Base-by-base conservation (phyloP, 2,797 vertebrate species). In the Stomatorhinus walkeri region DNA sequence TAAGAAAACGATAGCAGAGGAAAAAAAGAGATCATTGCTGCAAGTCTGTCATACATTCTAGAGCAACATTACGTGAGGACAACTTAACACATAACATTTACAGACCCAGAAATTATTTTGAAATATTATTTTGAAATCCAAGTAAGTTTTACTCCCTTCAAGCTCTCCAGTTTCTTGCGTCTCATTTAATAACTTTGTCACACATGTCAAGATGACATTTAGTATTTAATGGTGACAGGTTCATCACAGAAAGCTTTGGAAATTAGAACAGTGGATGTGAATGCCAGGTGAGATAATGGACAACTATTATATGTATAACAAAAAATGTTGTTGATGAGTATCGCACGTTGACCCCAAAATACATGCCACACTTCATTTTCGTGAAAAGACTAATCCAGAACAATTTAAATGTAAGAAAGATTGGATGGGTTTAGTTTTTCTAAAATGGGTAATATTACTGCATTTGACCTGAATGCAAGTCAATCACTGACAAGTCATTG, bases 211-310 rank as follows among this genome's bases (percentile, higher is more conserved):
- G 48, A 83, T 85, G 84, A 54, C 51, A 86, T 86, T 86, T 56
- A 56, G 12, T 32, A 4, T 86, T 52, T 86, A 86, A 86, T 86
- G 84, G 84, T 49, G 56, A 54, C 51, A 54, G 51, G 51, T 86
- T 86, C 51, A 86, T 86, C 14, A 32, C 84, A 52, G 49, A 28
- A 86, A 10, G 79, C 40, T 48, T 36, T 0, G 28, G 32, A 54
- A 52, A 86, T 6, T 36, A 86, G 51, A 52, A 52, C 49, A n/a
- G 81, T 48, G 43, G 81, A 85, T 24, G 48, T 85, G 81, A 85
- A 85, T 85, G 28, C 2, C 84, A 86, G 51, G 49, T 86, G 84
- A 24, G 28, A 54, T 54, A 86, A 86, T 54, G 24, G 32, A 40
- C 46, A 52, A 28, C 12, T 54, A 49, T 12, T 32, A 54, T 22